A percentile compares a stretch with the other conserved stretches of the same genome.
Evolutionary conservation across 1,140 invertebrate genomes (phyloP).

Genomic region (Adelges cooleyi): DNA sequence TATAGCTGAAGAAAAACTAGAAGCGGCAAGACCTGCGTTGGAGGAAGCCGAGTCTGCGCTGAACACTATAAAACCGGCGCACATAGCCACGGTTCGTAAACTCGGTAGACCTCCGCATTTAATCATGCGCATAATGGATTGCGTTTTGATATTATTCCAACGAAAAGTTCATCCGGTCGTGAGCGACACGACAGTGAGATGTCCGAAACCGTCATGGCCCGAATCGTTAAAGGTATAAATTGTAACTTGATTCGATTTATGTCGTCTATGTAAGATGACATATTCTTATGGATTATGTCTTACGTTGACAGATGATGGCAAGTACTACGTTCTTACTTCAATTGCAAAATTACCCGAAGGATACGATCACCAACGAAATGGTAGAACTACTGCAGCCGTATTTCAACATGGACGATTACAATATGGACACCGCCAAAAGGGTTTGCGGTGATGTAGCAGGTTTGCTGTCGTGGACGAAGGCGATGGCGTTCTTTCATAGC

Average conservation of each 20-base stretch:
- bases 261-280: neutral
- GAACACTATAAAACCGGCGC: slow-evolving; percentile 92
- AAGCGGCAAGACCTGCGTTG: slow-evolving; percentile 79
- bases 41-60: slow-evolving; percentile 90
- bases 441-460: slow-evolving; percentile 95
- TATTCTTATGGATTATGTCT: too few relatives aligned
- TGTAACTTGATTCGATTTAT: slow-evolving; percentile 15
- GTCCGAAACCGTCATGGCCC: slow-evolving; percentile 87
- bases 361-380: slow-evolving; percentile 95
- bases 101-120: slow-evolving; percentile 87
- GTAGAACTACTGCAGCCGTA: slow-evolving; percentile 85
- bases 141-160: slow-evolving; percentile 86
- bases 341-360: slow-evolving; percentile 90
- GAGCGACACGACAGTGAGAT: slow-evolving; percentile 65
- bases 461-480: slow-evolving; percentile 92
- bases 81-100: slow-evolving; percentile 92
- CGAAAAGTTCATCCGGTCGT: slow-evolving; percentile 68
- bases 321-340: slow-evolving; percentile 86
- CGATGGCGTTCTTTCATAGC: slow-evolving; percentile 90
- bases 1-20: slow-evolving; percentile 78
- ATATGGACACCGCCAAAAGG: slow-evolving; percentile 88
- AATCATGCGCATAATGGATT: slow-evolving; percentile 97
- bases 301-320: slow-evolving; percentile 68
- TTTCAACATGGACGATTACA: slow-evolving; percentile 89
- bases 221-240: slow-evolving; percentile 76